Evolutionary conservation across 2,888 invertebrate genomes (phyloP).

Genomic region (Parnassius orleans): DNA sequence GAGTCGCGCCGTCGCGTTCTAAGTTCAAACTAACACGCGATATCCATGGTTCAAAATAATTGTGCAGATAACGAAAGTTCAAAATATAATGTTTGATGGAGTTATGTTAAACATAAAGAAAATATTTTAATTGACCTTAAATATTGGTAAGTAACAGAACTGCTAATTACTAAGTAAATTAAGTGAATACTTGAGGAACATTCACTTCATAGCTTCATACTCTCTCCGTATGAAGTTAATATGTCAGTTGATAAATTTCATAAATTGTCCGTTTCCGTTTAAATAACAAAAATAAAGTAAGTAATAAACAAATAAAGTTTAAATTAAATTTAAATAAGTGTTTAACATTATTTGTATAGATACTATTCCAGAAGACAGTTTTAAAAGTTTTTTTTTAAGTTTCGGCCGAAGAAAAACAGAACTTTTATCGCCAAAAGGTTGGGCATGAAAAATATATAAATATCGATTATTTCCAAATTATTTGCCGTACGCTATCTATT

Average conservation of each 20-base stretch:
- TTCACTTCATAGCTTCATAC: constrained; percentile 13
- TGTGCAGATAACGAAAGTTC: constrained; percentile 40
- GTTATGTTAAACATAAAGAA: constrained; percentile 12
- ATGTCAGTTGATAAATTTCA: neutral
- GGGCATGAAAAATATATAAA: no score
- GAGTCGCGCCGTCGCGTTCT: constrained; percentile 40
- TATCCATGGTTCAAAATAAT: constrained; percentile 35
- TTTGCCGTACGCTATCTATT: no score
- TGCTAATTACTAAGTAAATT: neutral
- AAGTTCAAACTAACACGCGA: constrained; percentile 44
- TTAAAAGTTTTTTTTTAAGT: no score
- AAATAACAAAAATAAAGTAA: no score
- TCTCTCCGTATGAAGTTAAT: constrained; percentile 14
- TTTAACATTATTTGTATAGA: no score
- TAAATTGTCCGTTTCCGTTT: no score
- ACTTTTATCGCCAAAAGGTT: no score
- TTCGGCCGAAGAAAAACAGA: no score
- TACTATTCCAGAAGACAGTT: no score
- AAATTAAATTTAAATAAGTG: no score
- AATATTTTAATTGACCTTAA: constrained; percentile 1
- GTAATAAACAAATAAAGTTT: no score
- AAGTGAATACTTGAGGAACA: constrained; percentile 5
- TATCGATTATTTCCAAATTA: no score
- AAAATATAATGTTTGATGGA: constrained; percentile 12
- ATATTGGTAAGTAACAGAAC: constrained; percentile 11